Evolutionary conservation across 1,140 invertebrate genomes (phyloP), one percentile per base, ranked within the genome.

Genomic region (Megalonaias nervosa): DNA sequence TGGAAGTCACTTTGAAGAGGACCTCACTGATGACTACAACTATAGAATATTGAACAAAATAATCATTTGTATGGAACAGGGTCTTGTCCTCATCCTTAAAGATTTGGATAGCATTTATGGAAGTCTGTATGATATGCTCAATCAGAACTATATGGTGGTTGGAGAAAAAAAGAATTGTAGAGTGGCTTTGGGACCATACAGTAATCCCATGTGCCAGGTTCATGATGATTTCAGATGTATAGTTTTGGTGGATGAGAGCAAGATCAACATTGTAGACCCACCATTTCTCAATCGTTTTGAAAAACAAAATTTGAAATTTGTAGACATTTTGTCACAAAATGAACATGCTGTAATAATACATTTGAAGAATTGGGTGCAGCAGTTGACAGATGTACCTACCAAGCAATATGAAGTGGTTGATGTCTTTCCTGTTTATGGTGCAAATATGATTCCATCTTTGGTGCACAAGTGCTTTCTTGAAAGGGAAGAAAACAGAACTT

Each of bases 201-300:
- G 85, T 56, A 86, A 87, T 68, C 84, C 85, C 16, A 83, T 86
- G 67, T 87, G 86, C 77, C 80, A 84, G 69, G 86, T 87, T 31
- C 80, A 84, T 69, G 82, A 85, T 15, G 70, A 77, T 16, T 87
- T 87, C 57, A 75, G 84, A 31, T 85, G 85, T 65, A 83, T 87
- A 73, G 84, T 87, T 6, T 70, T 87, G 0, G 81, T 86, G 48
- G 85, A 87, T 38, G 77, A 83, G 71, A 71, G 73, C 21, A 85
- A 83, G 77, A 64, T 87, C 9, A 72, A 86, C 55, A 79, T 79
- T 64, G 71, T 80, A 12, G 85, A 86, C 72, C 84, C 82, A 56
- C 86, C 86, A 16, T 85, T 88, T 62, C 59, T 88, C n/a, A 88
- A 88, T 68, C 71, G 86, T 12, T 86, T 88, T 79, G 86, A 88